phyloP scores from a whole-genome alignment of 2,797 vertebrate species.

The Myripristis murdjan region DNA sequence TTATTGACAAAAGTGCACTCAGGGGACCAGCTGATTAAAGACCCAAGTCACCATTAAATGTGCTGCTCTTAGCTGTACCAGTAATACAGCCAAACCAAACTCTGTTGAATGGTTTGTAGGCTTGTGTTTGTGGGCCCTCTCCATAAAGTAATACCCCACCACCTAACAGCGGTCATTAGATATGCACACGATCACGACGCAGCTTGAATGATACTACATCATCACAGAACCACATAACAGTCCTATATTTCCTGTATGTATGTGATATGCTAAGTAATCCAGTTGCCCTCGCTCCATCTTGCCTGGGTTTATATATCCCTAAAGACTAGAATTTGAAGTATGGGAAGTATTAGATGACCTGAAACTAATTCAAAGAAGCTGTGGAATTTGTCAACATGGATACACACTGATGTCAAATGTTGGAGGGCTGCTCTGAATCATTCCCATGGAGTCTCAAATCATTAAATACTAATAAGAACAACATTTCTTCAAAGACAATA shows the following conservation, averaged over 20 bases:
- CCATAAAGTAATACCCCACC: slow-evolving; percentile 47
- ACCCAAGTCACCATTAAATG: background rate
- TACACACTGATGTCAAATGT: slow-evolving; percentile 59
- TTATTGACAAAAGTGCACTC: background rate
- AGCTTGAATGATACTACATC: slow-evolving; percentile 61
- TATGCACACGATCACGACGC: slow-evolving; percentile 54
- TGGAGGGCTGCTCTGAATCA: slow-evolving; percentile 60
- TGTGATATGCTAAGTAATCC: slow-evolving; percentile 53
- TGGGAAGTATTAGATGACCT: slow-evolving; percentile 74
- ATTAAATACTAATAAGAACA: slow-evolving; percentile 56
- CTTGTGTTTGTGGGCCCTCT: slow-evolving; percentile 45
- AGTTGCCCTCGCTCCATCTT: slow-evolving; percentile 56
- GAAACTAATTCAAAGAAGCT: slow-evolving; percentile 74
- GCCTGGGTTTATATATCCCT: slow-evolving; percentile 59
- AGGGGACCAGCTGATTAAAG: slow-evolving; percentile 10
- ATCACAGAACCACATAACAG: slow-evolving; percentile 60
- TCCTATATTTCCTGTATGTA: slow-evolving; percentile 29
- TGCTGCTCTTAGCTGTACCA: slow-evolving; percentile 1
- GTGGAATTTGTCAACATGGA: slow-evolving; percentile 78
- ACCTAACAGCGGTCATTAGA: slow-evolving; percentile 57
- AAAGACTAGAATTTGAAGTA: slow-evolving; percentile 61
- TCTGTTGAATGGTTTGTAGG: slow-evolving; percentile 25
- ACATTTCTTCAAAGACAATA: slow-evolving; percentile 22
- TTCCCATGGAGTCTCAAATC: slow-evolving; percentile 46
- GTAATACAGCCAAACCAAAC: slow-evolving; percentile 1